phyloP scores from a whole-genome alignment of 1,140 invertebrate species.

The Cotesia glomerata region DNA sequence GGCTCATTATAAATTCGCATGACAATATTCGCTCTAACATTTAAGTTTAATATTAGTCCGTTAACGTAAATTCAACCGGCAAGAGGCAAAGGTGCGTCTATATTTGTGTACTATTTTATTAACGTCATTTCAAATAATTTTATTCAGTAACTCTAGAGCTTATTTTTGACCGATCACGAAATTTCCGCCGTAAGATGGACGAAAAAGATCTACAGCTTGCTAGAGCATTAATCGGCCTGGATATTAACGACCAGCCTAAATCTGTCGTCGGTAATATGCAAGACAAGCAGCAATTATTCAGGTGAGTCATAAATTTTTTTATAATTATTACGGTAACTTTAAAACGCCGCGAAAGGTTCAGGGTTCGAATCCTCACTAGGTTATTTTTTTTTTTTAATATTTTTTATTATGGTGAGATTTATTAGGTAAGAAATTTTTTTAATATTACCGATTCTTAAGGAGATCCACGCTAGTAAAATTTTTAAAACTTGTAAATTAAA shows the following conservation, averaged over 20 bases:
- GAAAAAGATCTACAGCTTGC: conserved; percentile 72
- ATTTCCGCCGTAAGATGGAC: conserved; percentile 63
- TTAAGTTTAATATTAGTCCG: not conserved
- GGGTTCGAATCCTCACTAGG: conserved; percentile 84
- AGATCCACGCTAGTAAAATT: too few relatives aligned
- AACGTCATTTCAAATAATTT: not conserved
- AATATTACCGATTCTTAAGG: too few relatives aligned
- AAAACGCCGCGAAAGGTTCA: conserved; percentile 66
- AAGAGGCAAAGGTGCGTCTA: conserved; percentile 24
- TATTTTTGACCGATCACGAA: not conserved
- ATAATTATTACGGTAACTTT: conserved; percentile 42
- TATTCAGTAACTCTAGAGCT: too few relatives aligned
- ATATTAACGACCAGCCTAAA: conserved; percentile 42
- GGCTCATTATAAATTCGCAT: too few relatives aligned
- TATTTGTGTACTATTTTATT: conserved; percentile 3
- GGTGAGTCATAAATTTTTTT: conserved; percentile 45
- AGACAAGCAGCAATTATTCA: conserved; percentile 58
- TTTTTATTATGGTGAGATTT: too few relatives aligned
- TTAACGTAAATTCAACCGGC: not conserved
- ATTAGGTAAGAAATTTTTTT: too few relatives aligned
- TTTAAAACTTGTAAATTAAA: too few relatives aligned
- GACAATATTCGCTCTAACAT: too few relatives aligned
- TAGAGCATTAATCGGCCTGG: conserved; percentile 66
- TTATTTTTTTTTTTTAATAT: too few relatives aligned
- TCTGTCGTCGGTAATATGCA: conserved; percentile 49